Conservation (phyloP, 2,797 vertebrate genomes). For the Semaprochilodus insignis region DNA sequence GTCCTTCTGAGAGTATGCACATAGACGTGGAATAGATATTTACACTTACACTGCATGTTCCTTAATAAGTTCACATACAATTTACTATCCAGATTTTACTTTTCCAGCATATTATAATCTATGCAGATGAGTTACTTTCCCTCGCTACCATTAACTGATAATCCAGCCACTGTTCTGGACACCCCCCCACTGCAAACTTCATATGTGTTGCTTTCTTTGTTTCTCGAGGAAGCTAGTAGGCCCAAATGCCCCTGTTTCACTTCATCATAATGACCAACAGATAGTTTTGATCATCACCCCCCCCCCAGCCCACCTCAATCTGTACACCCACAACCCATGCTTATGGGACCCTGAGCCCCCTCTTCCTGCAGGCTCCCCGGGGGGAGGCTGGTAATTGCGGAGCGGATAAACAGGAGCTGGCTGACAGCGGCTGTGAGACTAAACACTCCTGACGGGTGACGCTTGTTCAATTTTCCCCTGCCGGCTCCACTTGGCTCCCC, state of each 20-base stretch:
- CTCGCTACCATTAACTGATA: neutral
- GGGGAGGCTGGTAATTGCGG: conserved; percentile 74
- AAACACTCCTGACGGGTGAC: conserved; percentile 79
- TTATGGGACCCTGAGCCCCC: conserved; percentile 38
- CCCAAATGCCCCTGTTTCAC: neutral
- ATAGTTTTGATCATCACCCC: neutral
- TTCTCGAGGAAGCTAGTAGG: neutral
- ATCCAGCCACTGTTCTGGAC: neutral
- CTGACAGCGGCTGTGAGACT: conserved; percentile 74
- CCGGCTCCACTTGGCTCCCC: conserved; percentile 47
- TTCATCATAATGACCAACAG: neutral
- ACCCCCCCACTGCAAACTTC: too few relatives aligned
- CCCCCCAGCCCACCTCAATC: neutral
- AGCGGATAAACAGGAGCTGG: conserved; percentile 75
- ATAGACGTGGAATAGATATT: neutral
- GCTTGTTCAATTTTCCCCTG: conserved; percentile 81
- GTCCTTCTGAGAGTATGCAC: too few relatives aligned
- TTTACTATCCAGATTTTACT: too few relatives aligned
- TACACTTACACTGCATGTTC: neutral
- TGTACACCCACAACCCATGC: neutral
- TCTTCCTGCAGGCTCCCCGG: conserved; percentile 52
- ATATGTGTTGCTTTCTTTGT: neutral
- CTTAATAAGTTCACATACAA: neutral
- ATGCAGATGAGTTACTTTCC: conserved; percentile 25
- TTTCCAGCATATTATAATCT: neutral